These are phyloP conservation scores for Blera fallax DNA, from an alignment of 2,888 invertebrate genomes.

Conservation along the genomic window DNA sequence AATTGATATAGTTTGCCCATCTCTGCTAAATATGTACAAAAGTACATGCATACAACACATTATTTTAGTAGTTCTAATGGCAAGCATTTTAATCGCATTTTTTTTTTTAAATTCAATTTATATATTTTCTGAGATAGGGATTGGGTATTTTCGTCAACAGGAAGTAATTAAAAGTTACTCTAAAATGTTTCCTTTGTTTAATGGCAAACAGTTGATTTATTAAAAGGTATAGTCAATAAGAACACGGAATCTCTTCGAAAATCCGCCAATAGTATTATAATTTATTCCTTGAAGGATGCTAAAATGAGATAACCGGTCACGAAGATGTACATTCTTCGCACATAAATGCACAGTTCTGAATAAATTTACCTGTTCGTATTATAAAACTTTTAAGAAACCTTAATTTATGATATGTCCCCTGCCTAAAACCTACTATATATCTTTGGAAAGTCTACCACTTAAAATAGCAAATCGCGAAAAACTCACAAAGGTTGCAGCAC, in stretches of 20 bases:
- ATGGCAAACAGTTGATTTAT: not conserved
- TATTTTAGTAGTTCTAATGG: too few relatives aligned
- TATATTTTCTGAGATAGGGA: too few relatives aligned
- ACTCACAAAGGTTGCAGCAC: constrained; percentile 17
- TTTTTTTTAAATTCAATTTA: too few relatives aligned
- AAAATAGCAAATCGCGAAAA: constrained; percentile 6
- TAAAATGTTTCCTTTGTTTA: not conserved
- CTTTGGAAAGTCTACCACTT: not conserved
- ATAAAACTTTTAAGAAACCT: not conserved
- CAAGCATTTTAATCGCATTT: too few relatives aligned
- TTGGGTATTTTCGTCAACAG: too few relatives aligned
- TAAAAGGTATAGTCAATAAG: not conserved
- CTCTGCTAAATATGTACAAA: too few relatives aligned
- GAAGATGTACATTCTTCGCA: not conserved
- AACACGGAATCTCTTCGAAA: not conserved
- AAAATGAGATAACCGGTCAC: not conserved
- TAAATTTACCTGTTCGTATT: not conserved
- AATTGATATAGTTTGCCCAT: too few relatives aligned
- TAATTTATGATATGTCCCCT: not conserved
- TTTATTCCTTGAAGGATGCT: not conserved
- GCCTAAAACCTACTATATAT: not conserved
- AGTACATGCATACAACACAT: too few relatives aligned
- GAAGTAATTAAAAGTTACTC: too few relatives aligned
- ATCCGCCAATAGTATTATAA: not conserved
- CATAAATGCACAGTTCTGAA: not conserved